Percentiles rank a stretch among this genome's conserved stretches.
Conservation (phyloP, 2,113 vertebrate genomes). For the Oreochromis niloticus region DNA sequence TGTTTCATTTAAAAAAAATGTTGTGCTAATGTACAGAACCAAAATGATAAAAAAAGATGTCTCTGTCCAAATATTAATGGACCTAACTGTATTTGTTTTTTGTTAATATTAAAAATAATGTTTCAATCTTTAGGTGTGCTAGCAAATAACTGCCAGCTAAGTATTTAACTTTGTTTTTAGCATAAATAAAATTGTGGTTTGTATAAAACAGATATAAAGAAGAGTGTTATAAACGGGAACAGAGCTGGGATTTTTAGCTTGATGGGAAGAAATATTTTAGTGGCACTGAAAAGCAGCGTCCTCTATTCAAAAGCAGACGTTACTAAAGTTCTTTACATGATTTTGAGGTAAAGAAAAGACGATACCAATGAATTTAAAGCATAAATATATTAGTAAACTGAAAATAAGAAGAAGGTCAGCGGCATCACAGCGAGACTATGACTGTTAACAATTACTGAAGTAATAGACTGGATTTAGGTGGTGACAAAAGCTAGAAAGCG, state of each 20-base stretch:
- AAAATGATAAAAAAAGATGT: rapidly evolving
- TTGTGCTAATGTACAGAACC: not conserved
- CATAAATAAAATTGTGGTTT: not conserved
- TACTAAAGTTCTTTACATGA: not conserved
- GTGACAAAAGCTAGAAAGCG: not conserved
- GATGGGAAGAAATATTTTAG: not conserved
- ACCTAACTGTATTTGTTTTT: not conserved
- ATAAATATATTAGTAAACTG: not conserved
- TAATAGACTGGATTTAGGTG: not conserved
- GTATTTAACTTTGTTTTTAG: not conserved
- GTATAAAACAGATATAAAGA: not conserved
- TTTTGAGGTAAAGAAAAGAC: rapidly evolving
- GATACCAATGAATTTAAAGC: not conserved
- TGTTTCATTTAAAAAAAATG: not conserved
- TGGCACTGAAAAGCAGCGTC: rapidly evolving
- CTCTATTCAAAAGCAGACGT: not conserved
- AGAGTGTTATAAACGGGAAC: not conserved
- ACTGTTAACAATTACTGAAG: not conserved
- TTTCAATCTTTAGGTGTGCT: not conserved
- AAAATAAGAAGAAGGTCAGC: not conserved
- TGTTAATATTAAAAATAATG: not conserved
- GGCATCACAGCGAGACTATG: not conserved
- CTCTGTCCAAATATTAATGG: not conserved
- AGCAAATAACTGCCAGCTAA: not conserved
- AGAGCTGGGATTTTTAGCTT: not conserved